Base-by-base conservation (phyloP, 30 jellyfish, hydroid and myxozoan genomes). In the Pelagia noctiluca region DNA sequence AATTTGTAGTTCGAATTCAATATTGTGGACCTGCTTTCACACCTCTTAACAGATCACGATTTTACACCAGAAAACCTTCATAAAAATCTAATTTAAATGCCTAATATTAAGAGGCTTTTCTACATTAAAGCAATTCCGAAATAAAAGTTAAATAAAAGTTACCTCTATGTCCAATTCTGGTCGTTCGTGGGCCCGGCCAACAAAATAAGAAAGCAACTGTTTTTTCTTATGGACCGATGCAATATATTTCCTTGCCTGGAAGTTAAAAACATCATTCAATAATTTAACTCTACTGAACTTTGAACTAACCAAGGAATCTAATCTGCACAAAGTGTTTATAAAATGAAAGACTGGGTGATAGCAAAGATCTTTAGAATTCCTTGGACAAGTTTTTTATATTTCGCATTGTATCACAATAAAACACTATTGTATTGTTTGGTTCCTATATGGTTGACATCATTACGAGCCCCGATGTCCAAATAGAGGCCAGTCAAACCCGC, bases 141-240 rank as follows among this genome's bases (percentile, higher is more conserved):
- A 22, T 5, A 7, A 69, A 28, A 3, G 3, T 3, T n/a, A 35
- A 1, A 23, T 11, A 30, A 0, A 23, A 31, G 34, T 5, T 30
- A 85, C 96, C 75, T 64, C 67, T 0, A 67, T 19, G 33, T 78
- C 90, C 67, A 78, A 61, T 35, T 78, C 82, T 63, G 94, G 64
- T 46, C 57, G 70, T 64, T 87, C 96, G 37, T 70, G 77, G 3
- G 54, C 62, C 24, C 96, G 80, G 34, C 71, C 88, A 31, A 87
- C 71, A 60, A 87, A 87, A 37, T 87, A 87, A 29, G 61, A 57
- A 62, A 87, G 47, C 66, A 85, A 89, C n/a, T 83, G 36, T 0
- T 31, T 76, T 65, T 85, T 85, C 76, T 85, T 85, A 90, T 67
- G 19, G 2, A 74, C 35, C 30, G 50, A 47, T 47, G 34, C 60